Base-by-base conservation (phyloP, 2,113 vertebrate genomes). In the Polypterus senegalus region DNA sequence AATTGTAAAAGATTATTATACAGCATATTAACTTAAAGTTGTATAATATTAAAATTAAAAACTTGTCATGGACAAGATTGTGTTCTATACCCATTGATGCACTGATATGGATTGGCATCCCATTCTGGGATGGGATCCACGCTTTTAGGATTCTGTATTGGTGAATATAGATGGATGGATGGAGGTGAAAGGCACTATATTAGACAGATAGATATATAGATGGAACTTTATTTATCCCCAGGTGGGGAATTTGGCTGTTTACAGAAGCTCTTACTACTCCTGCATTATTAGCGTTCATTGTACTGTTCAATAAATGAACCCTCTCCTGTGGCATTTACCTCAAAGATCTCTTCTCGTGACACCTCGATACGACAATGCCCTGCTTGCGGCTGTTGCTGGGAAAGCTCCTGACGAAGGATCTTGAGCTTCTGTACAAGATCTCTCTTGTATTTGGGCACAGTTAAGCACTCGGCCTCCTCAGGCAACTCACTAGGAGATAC, bases 361-460 rank as follows among this genome's bases (percentile, higher is more conserved):
- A 99, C 96, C 73, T 99, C 96, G 43, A 99, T 94, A 46, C 96
- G 94, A 71, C 96, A 99, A 64, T 99, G 96, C 54, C 96, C 96
- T 0, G 95, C 95, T 77, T 99, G 96, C 43, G 96, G 94, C 79
- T 99, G 96, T 70, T 99, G 96, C 72, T 95, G 91, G 57, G 93
- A 97, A 66, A 99, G 87, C 63, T 99, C 96, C 70, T 99, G 96
- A 8, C 96, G 74, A 66, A 99, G 82, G 80, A 93, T 93, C 83
- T 99, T 99, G 0, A 98, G 90, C 65, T 99, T 99, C 82, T 99
- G 96, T 62, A 99, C 96, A 4, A 99, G 85, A 75, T 99, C 96
- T 46, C 96, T 78, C 78, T 99, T 98, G 73, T 98, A 99, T 60
- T 91, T 86, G 1, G 93, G 93, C 72, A 90, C 93, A 0, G 93